A percentile compares a stretch with the other conserved stretches of the same genome.
phyloP scores from a whole-genome alignment of 2,797 vertebrate species.

The Eulemur mongoz region DNA sequence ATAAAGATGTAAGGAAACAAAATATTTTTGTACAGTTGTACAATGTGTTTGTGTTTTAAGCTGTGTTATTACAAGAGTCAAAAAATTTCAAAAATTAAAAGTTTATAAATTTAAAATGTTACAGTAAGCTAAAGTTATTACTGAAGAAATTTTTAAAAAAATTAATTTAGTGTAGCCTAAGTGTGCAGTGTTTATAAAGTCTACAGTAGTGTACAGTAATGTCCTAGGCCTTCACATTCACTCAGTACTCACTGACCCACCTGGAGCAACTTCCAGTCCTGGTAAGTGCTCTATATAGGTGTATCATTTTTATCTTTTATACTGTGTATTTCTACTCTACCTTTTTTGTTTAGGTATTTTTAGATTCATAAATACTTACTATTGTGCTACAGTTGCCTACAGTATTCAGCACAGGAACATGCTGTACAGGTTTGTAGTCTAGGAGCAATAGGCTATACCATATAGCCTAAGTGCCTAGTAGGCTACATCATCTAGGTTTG shows the following conservation, averaged over 20 bases:
- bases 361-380: neutral
- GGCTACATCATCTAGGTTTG: neutral
- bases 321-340: neutral
- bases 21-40: neutral
- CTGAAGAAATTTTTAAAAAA: neutral
- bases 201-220: neutral
- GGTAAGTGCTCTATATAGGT: neutral
- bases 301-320: neutral
- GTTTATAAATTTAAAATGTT: neutral
- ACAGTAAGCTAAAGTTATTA: neutral
- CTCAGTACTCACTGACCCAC: neutral
- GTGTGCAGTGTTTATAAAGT: neutral
- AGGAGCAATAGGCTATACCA: neutral
- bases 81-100: neutral
- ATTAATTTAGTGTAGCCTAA: neutral
- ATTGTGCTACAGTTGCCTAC: neutral
- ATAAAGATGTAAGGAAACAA: neutral
- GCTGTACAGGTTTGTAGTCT: neutral
- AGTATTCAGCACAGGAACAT: neutral
- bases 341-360: neutral
- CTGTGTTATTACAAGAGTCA: neutral
- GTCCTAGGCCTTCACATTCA: neutral
- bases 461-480: neutral
- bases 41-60: neutral
- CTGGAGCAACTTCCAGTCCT: neutral